Percentiles rank a stretch among this genome's conserved stretches.
Conservation (phyloP, 1,140 invertebrate genomes). For the Lordiphosa stackelbergi region DNA sequence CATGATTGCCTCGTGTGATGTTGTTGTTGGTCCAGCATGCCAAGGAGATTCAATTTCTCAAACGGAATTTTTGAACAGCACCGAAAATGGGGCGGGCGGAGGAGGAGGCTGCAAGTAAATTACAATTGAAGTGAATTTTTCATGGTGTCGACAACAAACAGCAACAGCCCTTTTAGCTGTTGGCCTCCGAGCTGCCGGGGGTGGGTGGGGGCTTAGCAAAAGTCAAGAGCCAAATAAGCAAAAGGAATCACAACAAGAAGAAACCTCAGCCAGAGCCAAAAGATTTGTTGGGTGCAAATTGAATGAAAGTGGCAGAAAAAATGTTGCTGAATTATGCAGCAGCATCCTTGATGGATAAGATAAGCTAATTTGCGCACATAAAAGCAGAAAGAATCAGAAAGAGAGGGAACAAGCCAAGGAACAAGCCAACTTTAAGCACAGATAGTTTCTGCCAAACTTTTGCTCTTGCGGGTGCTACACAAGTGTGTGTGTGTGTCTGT, state of each 20-base stretch:
- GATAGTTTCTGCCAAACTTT: constrained; percentile 13
- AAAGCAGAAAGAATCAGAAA: constrained; percentile 36
- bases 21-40: constrained; percentile 26
- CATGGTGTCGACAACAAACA: constrained; percentile 34
- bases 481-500: constrained; percentile 24
- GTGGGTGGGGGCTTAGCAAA: not conserved
- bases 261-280: constrained; percentile 43
- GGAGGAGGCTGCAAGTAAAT: constrained; percentile 54
- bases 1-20: constrained; percentile 21
- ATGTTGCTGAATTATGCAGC: constrained; percentile 73
- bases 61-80: constrained; percentile 63
- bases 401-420: constrained; percentile 25
- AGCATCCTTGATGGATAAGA: constrained; percentile 62
- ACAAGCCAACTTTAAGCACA: constrained; percentile 36
- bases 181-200: not conserved
- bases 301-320: constrained; percentile 76
- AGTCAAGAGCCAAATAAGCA: constrained; percentile 14
- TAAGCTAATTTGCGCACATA: constrained; percentile 69
- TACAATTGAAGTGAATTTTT: constrained; percentile 64
- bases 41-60: constrained; percentile 66
- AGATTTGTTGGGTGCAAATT: constrained; percentile 68
- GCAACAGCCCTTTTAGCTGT: constrained; percentile 30
- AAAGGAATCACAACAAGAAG: constrained; percentile 1
- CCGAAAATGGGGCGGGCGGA: not conserved
- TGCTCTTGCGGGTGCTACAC: constrained; percentile 2